Evolutionary conservation across 2,888 invertebrate genomes (phyloP), one percentile per base, ranked within the genome.

Genomic region (Rotaria magnacalcarata): DNA sequence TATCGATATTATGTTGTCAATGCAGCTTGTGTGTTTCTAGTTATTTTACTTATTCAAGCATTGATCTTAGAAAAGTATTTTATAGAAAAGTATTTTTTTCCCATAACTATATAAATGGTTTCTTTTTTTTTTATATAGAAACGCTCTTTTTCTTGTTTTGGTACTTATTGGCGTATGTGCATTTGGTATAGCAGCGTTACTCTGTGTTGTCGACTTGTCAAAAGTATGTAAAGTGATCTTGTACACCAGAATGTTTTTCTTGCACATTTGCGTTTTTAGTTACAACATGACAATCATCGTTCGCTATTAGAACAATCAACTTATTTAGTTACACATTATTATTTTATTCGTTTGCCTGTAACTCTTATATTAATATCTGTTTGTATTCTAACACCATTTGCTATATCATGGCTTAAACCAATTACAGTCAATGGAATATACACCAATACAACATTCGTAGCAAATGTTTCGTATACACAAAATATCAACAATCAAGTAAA

Each of bases 131-230:
- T 75, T 7, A 43, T 80, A 24, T 47, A 86, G 86, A 60, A 86
- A 43, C 27, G 67, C 67, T 34, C n/a, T 84, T 21, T 86, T 74
- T n/a, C 50, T 52, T 74, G 24, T 58, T 24, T 52, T 86, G 14
- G 54, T 86, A 4, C 67, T 67, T 16, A 43, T 52, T 52, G 86
- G 86, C 1, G 54, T 41, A 34, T 80, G 84, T 56, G 50, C 67
- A 54, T 86, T 84, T 74, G 60, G 24, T 34, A 74, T 86, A 50
- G 84, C 86, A 41, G 47, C 58, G n/a, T 11, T 84, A 24, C 52
- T 86, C 14, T 86, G 67, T 58, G 50, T 86, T 27, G 41, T 86
- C 14, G 80, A 86, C 54, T 10, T 67, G 4, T 86, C 86, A 24
- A 86, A 86, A 84, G 86, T 86, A 60, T 52, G 27, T 24, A 7